Evolutionary conservation across 2,888 invertebrate species (phyloP), one percentile per base, ranked within the genome.

Genomic region (Apodemia mormo): DNA sequence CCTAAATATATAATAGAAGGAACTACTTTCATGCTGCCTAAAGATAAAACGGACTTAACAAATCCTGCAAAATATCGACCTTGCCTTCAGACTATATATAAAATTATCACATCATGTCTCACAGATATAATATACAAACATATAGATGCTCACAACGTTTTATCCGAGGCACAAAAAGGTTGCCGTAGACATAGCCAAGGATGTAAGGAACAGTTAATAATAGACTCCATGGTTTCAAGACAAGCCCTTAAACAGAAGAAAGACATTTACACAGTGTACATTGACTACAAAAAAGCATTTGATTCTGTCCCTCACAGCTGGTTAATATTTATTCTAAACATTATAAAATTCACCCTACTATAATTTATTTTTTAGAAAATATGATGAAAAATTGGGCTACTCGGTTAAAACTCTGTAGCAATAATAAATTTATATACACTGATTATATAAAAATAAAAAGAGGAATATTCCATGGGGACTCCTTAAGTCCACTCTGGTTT

Each of bases 21-120:
- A 2, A 9, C 10, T 4, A 58, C 56, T 2, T 29, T 49, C 9
- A 45, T 66, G 66, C 22, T 66, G 5, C 37, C 65, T 6, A 68
- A 70, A 45, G 65, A 70, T 12, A 45, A 6, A 40, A 12, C 5
- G 0, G 61, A 67, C 40, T 12, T 6, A 12, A 33, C 2, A 66
- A 71, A 58, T 12, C 68, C 68, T 37, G 56, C 61, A 14, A 68
- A 71, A 49, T 71, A 71, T 37, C 65, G 68, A 52, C 71, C 67
- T 1, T 70, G 70, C 22, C 67, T 70, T 0, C 71, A 68, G 12
- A 68, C 58, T 1, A 29, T 70, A 40, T 70, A 71, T 8, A 68
- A 71, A 65, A 71, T 71, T 29, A 61, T 68, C 4, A 70, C 68
- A 22, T 14, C 71, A 1, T 71, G 71, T 64, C 14, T 71, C 1